Evolutionary conservation across 2,888 invertebrate species (phyloP), one percentile per base, ranked within the genome.

Genomic region (Ophioninae sp.): DNA sequence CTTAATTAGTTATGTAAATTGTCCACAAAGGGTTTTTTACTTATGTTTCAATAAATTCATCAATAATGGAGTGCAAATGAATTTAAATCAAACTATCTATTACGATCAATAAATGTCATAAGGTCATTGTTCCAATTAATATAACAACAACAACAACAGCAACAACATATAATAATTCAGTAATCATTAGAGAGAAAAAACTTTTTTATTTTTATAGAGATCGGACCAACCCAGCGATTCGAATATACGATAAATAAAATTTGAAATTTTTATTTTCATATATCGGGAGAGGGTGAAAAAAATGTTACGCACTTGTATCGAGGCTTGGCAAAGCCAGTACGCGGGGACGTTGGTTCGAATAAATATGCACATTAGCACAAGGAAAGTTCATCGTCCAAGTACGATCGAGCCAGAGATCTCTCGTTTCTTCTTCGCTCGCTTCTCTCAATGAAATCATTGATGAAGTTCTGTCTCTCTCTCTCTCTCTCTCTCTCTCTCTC

Each of bases 371-470:
- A 83, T 83, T 80, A 77, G 80, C 80, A 78, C 70, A 44, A 62
- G 20, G 64, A 77, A 70, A 75, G 85, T 81, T 85, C 83, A 85
- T 85, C 83, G 85, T 69, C 79, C 83, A 79, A 67, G 73, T 20
- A 65, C 73, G 57, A 67, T 61, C 7, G 8, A 57, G 39, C 62
- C 44, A n/a, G 65, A 68, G 23, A 73, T 23, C 61, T 44, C 59
- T 44, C 59, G 44, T 44, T 78, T 56, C 57, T 70, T 57, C 23
- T 6, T 21, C 20, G 50, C 62, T 65, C 62, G 79, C 73, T 10
- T 79, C 79, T 83, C 81, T 85, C 85, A 85, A 85, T 85, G 81
- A 85, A 85, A 83, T 79, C 83, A 83, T 83, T 85, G 83, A 85
- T 81, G 85, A 83, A 78, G 75, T 44, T 64, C 21, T 17, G 37